Conservation (phyloP, 2,797 vertebrate species). For the Clarias fuscus region DNA sequence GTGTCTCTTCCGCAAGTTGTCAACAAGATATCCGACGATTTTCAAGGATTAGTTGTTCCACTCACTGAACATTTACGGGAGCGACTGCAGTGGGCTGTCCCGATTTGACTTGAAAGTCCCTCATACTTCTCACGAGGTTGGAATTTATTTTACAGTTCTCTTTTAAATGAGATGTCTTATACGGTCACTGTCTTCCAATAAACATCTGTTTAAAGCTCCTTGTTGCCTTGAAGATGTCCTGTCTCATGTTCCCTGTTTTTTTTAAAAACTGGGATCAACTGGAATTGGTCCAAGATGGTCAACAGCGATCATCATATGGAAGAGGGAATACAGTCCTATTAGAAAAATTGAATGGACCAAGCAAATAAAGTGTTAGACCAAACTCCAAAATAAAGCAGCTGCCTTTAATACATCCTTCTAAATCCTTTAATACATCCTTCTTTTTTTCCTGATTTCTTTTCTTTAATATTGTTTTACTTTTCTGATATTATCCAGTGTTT, state of each 20-base stretch:
- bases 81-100: too few relatives aligned
- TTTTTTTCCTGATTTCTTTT: slow-evolving; percentile 6
- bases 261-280: slow-evolving; percentile 62
- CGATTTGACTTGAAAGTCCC: too few relatives aligned
- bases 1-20: too few relatives aligned
- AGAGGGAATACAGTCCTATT: background rate
- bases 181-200: slow-evolving; percentile 59
- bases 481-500: slow-evolving; percentile 27
- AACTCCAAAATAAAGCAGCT: slow-evolving; percentile 29
- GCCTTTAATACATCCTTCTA: slow-evolving; percentile 25
- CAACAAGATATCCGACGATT: too few relatives aligned
- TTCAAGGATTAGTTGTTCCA: too few relatives aligned
- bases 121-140: background rate
- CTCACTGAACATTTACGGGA: too few relatives aligned
- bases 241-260: slow-evolving; percentile 10
- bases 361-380: slow-evolving; percentile 15
- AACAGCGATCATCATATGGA: background rate
- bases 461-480: slow-evolving; percentile 14
- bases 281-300: slow-evolving; percentile 54
- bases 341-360: background rate
- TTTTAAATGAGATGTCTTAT: background rate
- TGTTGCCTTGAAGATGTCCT: slow-evolving; percentile 24
- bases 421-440: slow-evolving; percentile 16
- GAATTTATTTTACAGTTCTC: background rate
- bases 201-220: slow-evolving; percentile 19